Evolutionary conservation across 2,797 vertebrate genomes (phyloP).

Genomic region (Vultur gryphus): DNA sequence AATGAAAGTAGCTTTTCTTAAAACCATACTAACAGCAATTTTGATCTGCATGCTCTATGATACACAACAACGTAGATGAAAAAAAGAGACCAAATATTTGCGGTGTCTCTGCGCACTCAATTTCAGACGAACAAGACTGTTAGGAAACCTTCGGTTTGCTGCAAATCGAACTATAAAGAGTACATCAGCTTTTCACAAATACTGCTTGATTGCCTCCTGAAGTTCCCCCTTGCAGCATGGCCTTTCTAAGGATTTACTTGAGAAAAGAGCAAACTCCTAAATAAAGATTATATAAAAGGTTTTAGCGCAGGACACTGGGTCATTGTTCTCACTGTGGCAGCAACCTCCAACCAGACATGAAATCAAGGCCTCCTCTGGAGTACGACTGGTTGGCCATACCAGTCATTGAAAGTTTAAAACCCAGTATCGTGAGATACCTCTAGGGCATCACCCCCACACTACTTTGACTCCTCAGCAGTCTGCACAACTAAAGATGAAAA

Average conservation of each 20-base stretch:
- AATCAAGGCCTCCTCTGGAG: neutral
- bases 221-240: neutral
- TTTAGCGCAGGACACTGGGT: neutral
- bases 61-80: rapidly evolving
- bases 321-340: neutral
- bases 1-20: neutral
- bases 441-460: neutral
- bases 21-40: neutral
- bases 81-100: neutral
- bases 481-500: neutral
- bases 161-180: neutral
- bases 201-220: neutral
- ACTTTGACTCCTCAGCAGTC: neutral
- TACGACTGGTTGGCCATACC: neutral
- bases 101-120: neutral
- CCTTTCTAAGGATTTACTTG: neutral
- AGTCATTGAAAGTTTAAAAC: neutral
- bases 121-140: neutral
- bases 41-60: neutral
- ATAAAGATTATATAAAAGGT: neutral
- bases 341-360: neutral
- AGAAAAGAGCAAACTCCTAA: neutral
- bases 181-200: neutral
- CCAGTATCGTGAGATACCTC: neutral
- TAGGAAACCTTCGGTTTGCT: neutral